Conservation (phyloP, 2,888 invertebrate species). For the Pollenia angustigena region DNA sequence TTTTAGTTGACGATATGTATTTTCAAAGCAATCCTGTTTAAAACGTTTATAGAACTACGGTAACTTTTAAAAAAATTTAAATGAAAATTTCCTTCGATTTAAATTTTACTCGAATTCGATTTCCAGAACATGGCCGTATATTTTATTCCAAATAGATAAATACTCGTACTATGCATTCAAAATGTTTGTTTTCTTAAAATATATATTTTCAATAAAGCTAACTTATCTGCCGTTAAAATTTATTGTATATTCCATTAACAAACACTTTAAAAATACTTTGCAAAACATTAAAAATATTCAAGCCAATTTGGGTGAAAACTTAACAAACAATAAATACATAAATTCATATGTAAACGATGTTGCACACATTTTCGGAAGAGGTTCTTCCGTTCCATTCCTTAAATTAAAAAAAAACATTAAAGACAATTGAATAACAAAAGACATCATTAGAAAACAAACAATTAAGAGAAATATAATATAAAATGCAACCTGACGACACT, state of each 20-base stretch:
- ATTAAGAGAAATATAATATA: constrained; percentile 13
- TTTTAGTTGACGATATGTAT: no score
- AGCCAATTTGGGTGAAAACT: constrained; percentile 44
- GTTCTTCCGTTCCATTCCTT: constrained; percentile 34
- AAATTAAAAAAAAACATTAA: constrained; percentile 5
- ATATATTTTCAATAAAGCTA: background rate
- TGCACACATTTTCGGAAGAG: constrained; percentile 26
- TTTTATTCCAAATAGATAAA: constrained; percentile 18
- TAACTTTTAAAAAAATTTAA: no score
- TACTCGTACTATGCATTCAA: constrained; percentile 2
- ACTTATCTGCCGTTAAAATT: constrained; percentile 13
- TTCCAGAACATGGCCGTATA: background rate
- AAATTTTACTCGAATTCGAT: background rate
- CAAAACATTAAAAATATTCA: constrained; percentile 47
- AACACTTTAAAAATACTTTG: constrained; percentile 1
- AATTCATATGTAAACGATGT: constrained; percentile 31
- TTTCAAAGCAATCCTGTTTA: no score
- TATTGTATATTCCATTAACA: constrained; percentile 3
- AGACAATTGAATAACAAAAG: constrained; percentile 28
- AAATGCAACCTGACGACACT: constrained; percentile 31
- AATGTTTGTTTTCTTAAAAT: background rate
- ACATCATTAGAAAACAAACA: constrained; percentile 53
- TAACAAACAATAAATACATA: constrained; percentile 44
- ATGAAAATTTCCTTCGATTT: no score
- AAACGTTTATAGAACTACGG: no score